Evolutionary conservation across 1,140 invertebrate species (phyloP), one percentile per base, ranked within the genome.

Genomic region (Hylyphantes graminicola): DNA sequence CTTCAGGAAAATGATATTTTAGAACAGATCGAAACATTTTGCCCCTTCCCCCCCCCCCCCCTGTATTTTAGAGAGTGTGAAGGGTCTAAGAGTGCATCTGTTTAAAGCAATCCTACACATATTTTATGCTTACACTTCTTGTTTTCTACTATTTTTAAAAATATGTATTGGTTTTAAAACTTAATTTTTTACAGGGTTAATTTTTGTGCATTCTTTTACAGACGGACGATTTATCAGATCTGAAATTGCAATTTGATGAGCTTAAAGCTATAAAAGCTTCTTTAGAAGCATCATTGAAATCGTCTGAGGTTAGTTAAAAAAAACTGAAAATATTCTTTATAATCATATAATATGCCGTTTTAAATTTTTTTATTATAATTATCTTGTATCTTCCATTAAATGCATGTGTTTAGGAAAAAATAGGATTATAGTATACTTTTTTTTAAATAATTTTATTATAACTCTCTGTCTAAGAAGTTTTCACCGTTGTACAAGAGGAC

Each of bases 221-320:
- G 82, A 64, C 82, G 15, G 67, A 73, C 64, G 74, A 85, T 54
- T 50, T 85, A 54, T 73, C 82, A 9, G 48, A 75, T 17, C n/a
- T 77, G 6, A 85, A 85, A 85, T 48, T 64, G 15, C 15, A 85
- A 8, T 68, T 77, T 59, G 82, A 85, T 64, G 82, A 85, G 35
- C 15, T 77, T 57, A 85, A 76, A 57, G 65, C 76, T 19, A 73
- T 19, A 55, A 79, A 82, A 73, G 7, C 17, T 12, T 74, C 59
- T 55, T 3, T 67, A 7, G 80, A 83, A 55, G 13, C 68, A 54
- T n/a, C 70, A 13, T 54, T 74, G 55, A 74, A 67, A 55, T 12
- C 53, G 50, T 21, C 61, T 50, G 68, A 83, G 63, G 80, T 83
- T 15, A 11, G 77, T 80, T n/a, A 74, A 35, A 55, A 7, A 50